phyloP scores from a whole-genome alignment of 1,140 invertebrate genomes.

The Drosophila neocordata region DNA sequence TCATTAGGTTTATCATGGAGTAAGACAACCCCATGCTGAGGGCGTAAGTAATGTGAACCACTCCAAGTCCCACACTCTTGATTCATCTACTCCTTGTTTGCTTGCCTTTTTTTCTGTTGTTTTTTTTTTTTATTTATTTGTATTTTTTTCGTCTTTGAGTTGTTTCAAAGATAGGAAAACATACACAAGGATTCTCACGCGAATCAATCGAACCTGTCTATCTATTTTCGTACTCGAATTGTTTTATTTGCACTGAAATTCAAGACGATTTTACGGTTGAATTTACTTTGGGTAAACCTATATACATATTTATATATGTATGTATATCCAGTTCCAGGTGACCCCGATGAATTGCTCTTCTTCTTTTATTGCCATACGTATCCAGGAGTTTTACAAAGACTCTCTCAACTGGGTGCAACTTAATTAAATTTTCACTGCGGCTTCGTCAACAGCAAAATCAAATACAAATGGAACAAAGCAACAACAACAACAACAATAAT shows the following conservation, averaged over 20 bases:
- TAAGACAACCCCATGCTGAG: conserved; percentile 62
- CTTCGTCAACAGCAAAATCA: conserved; percentile 66
- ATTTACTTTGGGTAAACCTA: conserved; percentile 22
- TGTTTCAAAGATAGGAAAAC: conserved; percentile 61
- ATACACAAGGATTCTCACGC: conserved; percentile 68
- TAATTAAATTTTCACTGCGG: conserved; percentile 81
- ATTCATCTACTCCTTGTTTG: conserved; percentile 34
- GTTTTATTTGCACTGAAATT: conserved; percentile 69
- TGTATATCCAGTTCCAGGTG: conserved; percentile 27
- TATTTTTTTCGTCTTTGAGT: background rate
- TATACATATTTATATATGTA: background rate
- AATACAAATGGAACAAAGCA: conserved; percentile 5
- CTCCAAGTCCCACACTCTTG: conserved; percentile 13
- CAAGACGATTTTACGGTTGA: conserved; percentile 71
- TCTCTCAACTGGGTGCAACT: conserved; percentile 51
- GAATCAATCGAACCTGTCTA: conserved; percentile 64
- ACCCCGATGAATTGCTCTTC: conserved; percentile 12
- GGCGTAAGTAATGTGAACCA: conserved; percentile 70
- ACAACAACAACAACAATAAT: conserved; percentile 38
- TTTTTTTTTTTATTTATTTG: conserved; percentile 14
- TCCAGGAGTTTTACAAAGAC: conserved; percentile 34
- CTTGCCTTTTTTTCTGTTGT: conserved; percentile 42
- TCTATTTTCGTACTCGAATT: conserved; percentile 42
- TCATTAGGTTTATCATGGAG: conserved; percentile 53
- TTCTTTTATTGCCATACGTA: conserved; percentile 27